Conservation (phyloP, 30 jellyfish, hydroid and myxozoan species). For the Aurelia sp. region DNA sequence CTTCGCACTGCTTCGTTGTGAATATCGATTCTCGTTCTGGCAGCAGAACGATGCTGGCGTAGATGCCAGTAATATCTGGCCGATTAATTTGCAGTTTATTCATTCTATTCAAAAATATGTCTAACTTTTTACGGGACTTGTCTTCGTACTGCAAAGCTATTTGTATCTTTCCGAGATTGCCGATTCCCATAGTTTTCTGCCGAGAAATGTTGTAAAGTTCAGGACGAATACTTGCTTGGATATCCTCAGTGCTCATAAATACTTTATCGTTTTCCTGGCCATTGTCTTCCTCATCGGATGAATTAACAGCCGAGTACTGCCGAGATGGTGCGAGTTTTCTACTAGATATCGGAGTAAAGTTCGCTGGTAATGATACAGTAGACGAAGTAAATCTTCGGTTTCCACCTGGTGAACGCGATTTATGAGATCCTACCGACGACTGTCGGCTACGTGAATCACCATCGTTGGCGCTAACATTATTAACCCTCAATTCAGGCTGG, state of each 20-base stretch:
- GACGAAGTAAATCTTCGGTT: slow-evolving; percentile 1
- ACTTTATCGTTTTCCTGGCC: not conserved
- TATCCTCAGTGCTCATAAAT: slow-evolving; percentile 25
- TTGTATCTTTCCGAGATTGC: slow-evolving; percentile 86
- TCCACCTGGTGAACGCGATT: slow-evolving; percentile 10
- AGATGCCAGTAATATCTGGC: slow-evolving; percentile 60
- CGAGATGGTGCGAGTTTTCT: not conserved
- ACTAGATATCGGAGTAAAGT: slow-evolving; percentile 35
- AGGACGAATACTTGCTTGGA: slow-evolving; percentile 20
- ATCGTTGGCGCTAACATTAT: not conserved
- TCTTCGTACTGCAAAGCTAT: slow-evolving; percentile 86
- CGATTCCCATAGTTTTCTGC: slow-evolving; percentile 78
- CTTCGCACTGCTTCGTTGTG: slow-evolving; percentile 58
- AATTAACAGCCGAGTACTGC: not conserved
- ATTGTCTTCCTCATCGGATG: slow-evolving; percentile 37
- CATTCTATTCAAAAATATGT: slow-evolving; percentile 34
- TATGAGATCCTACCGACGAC: slow-evolving; percentile 19
- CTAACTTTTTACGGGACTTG: slow-evolving; percentile 61
- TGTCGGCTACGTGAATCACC: not conserved
- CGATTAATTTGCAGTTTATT: slow-evolving; percentile 59
- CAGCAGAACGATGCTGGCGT: slow-evolving; percentile 56
- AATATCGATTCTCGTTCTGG: slow-evolving; percentile 85
- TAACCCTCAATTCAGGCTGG: slow-evolving; percentile 51
- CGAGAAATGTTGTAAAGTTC: slow-evolving; percentile 73
- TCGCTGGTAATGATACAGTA: slow-evolving; percentile 48